A percentile compares a stretch with the other conserved stretches of the same genome.
phyloP scores from a whole-genome alignment of 2,797 vertebrate species.

The Tachyglossus aculeatus region DNA sequence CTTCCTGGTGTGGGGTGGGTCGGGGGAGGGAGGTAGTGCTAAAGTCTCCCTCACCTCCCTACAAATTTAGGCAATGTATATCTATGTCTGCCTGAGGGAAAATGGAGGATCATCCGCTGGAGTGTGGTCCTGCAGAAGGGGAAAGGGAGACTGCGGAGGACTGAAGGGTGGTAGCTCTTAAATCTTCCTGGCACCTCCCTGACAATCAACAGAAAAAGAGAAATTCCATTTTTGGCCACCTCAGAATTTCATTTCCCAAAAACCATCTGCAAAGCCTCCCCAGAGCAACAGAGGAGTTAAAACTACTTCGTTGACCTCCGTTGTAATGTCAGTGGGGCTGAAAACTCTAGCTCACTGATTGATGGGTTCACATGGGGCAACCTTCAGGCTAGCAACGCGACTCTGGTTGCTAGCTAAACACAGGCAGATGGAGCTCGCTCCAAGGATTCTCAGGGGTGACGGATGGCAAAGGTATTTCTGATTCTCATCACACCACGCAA shows the following conservation, averaged over 20 bases:
- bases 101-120: too few relatives aligned
- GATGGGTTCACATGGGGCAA: conserved; percentile 86
- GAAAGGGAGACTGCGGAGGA: too few relatives aligned
- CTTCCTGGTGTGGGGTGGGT: too few relatives aligned
- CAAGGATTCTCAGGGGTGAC: conserved; percentile 77
- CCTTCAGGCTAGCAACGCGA: conserved; percentile 80
- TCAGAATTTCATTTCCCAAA: neutral
- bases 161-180: too few relatives aligned
- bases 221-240: neutral
- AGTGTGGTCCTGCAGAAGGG: too few relatives aligned
- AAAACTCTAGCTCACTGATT: conserved; percentile 68
- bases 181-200: too few relatives aligned
- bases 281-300: conserved; percentile 39
- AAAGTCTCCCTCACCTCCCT: too few relatives aligned
- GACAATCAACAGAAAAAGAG: too few relatives aligned
- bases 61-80: too few relatives aligned
- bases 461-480: conserved; percentile 69
- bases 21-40: too few relatives aligned
- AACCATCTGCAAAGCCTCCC: neutral
- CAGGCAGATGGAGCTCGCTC: conserved; percentile 79
- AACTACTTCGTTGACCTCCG: conserved; percentile 33
- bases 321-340: conserved; percentile 34
- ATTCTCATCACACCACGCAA: conserved; percentile 68
- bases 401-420: conserved; percentile 90
- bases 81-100: too few relatives aligned